A percentile compares a stretch with the other conserved stretches of the same genome.
Evolutionary conservation across 2,888 invertebrate genomes (phyloP).

Genomic region (Smittia sp.): DNA sequence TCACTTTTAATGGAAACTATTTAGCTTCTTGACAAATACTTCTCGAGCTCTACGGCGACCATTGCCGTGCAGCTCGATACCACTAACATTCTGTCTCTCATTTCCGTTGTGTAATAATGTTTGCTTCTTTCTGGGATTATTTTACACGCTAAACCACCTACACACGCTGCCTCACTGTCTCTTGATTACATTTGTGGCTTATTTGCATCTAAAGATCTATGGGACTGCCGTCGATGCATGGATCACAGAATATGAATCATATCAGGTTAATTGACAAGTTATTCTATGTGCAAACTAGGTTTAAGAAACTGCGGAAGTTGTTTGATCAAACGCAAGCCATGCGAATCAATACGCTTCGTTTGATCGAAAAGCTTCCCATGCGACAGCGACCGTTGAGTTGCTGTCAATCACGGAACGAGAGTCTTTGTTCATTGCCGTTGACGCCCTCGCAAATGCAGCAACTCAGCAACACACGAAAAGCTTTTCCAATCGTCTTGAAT

Average conservation of each 20-base stretch:
- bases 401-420: not conserved
- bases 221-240: constrained; percentile 51
- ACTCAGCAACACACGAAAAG: not conserved
- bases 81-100: not conserved
- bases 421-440: not conserved
- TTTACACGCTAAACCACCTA: constrained; percentile 20
- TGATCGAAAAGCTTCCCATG: no score
- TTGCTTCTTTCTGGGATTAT: constrained; percentile 9
- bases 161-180: constrained; percentile 28
- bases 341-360: no score
- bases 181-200: constrained; percentile 24
- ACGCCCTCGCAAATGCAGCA: constrained; percentile 3
- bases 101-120: constrained; percentile 17
- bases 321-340: no score
- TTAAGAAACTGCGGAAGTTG: not conserved
- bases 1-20: not conserved
- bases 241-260: constrained; percentile 47
- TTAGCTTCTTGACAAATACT: not conserved
- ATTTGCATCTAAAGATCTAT: constrained; percentile 47
- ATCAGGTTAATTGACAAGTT: constrained; percentile 46
- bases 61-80: no score
- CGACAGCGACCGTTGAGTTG: no score
- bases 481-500: constrained; percentile 42
- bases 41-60: not conserved
- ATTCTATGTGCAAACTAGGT: not conserved